Evolutionary conservation across 2,888 invertebrate species (phyloP).

Genomic region (Metalampra italica): DNA sequence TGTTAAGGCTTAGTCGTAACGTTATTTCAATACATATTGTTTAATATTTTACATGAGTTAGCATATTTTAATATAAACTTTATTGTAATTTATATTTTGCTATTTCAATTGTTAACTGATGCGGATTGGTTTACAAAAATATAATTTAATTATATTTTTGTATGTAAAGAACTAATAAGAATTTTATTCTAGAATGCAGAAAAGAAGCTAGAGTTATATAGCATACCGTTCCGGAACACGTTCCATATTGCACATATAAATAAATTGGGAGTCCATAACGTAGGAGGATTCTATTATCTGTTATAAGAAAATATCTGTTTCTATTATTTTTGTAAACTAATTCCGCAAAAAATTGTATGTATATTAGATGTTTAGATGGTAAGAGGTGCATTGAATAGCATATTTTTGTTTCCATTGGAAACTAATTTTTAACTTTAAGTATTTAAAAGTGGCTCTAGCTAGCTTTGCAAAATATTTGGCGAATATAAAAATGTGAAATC

Average conservation of each 20-base stretch:
- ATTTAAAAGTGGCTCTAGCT: conserved; percentile 27
- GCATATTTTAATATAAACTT: conserved; percentile 60
- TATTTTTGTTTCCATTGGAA: conserved; percentile 42
- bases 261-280: too few species aligned
- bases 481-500: not conserved
- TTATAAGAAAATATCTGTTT: too few species aligned
- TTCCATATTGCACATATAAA: not conserved
- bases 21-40: conserved; percentile 60
- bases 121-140: conserved; percentile 29
- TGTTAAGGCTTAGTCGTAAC: conserved; percentile 42
- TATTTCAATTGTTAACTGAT: conserved; percentile 50
- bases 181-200: not conserved
- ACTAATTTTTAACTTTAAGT: conserved; percentile 37
- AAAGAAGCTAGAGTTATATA: too few species aligned
- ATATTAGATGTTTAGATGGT: conserved; percentile 61
- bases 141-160: too few species aligned
- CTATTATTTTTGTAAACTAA: conserved; percentile 32
- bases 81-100: conserved; percentile 57
- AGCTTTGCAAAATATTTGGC: conserved; percentile 31
- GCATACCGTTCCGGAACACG: too few species aligned
- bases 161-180: not conserved
- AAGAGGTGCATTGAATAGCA: conserved; percentile 62
- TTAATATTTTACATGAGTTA: conserved; percentile 65
- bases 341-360: conserved; percentile 51
- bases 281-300: too few species aligned